Base-by-base conservation (phyloP, 2,113 vertebrate species). In the Tragulus kanchil region DNA sequence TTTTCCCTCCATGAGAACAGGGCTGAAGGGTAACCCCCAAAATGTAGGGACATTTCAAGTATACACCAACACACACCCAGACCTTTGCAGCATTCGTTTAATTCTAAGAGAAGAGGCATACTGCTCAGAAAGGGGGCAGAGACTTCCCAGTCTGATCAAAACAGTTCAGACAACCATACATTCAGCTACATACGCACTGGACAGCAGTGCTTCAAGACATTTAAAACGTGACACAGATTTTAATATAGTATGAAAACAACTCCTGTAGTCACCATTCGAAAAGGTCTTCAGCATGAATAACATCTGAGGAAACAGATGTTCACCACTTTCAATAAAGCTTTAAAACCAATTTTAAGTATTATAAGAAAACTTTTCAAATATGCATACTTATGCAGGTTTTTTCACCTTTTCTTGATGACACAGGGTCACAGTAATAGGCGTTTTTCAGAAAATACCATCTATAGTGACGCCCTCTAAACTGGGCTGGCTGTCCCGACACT, bases 261-360 rank as follows among this genome's bases (percentile, higher is more conserved):
- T 93, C 52, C 78, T 26, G 45, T 85, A 96, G 79, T 75, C 83
- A 95, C 64, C 86, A 89, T 3, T 87, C 82, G 48, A 95, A 96
- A 95, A 96, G 87, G 92, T 78, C 93, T 87, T 96, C 95, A 87
- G 93, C 79, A 82, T 79, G 31, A 97, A 95, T 58, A 78, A 86
- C 42, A 19, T 95, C n/a, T 93, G 87, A 96, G 90, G 59, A 96
- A 95, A 97, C 31, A 54, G 50, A 87, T 58, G 45, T 89, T 94
- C 64, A 95, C 42, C 52, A 95, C 58, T 61, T 88, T 94, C 89
- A 96, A 97, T 96, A 96, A 95, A 88, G 69, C 45, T 96, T 62
- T 8, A 65, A 91, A 93, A 85, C 65, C 78, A 59, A 2, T 48
- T 54, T 86, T 36, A 89, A 96, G 91, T 58, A 84, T 59, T 52